Percentiles rank a stretch among this genome's conserved stretches.
phyloP scores from a whole-genome alignment of 2,797 vertebrate genomes.

The Pachyuromys duprasi region DNA sequence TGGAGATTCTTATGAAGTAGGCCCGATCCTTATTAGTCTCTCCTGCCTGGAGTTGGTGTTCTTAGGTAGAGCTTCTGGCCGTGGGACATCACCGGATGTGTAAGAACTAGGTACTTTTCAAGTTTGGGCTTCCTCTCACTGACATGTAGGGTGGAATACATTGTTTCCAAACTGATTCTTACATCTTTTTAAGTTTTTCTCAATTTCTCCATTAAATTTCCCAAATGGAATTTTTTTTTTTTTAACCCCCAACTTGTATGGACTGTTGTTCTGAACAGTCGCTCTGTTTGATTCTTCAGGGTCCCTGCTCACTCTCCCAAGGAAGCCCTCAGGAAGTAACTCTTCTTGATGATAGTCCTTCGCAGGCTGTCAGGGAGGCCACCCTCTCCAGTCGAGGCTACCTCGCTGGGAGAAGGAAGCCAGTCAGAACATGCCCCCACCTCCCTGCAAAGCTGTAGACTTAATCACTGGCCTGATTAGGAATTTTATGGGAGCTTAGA shows the following conservation, averaged over 20 bases:
- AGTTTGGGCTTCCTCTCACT: background rate
- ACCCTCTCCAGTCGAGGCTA: background rate
- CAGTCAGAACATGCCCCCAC: background rate
- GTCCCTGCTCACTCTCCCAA: background rate
- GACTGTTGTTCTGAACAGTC: conserved; percentile 1
- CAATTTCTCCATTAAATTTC: conserved; percentile 34
- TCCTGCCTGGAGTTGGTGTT: background rate
- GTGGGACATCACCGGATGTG: background rate
- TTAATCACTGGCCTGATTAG: background rate
- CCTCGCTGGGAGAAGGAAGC: background rate
- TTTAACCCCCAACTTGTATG: background rate
- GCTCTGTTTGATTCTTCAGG: background rate
- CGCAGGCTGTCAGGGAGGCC: background rate
- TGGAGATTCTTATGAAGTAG: conserved; percentile 89
- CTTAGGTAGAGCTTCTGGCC: background rate
- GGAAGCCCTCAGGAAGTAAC: background rate
- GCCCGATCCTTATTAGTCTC: background rate
- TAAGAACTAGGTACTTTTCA: background rate
- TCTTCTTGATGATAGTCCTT: background rate
- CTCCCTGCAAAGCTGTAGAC: conserved; percentile 10
- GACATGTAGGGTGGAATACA: background rate
- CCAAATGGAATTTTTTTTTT: conserved; percentile 2
- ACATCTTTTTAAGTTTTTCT: background rate
- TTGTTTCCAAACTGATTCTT: conserved; percentile 36
- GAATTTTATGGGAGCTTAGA: background rate